phyloP scores from a whole-genome alignment of 2,888 invertebrate genomes.

The Dichetophora obliterata region DNA sequence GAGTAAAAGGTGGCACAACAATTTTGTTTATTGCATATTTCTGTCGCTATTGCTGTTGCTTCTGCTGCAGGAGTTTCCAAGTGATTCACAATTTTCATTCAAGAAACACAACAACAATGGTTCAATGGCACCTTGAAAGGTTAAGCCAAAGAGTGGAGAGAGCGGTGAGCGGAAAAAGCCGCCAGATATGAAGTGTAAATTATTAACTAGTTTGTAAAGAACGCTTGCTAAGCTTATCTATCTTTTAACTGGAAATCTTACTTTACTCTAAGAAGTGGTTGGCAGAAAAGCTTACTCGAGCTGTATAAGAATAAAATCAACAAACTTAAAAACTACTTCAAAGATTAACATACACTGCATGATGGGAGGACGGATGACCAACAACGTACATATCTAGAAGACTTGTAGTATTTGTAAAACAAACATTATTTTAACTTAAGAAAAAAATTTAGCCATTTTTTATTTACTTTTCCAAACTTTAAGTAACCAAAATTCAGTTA shows the following conservation, averaged over 20 bases:
- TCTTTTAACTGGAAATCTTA: neutral
- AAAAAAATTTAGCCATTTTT: no score
- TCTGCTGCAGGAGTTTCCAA: neutral
- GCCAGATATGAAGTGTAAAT: constrained; percentile 13
- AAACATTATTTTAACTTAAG: no score
- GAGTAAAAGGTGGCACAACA: no score
- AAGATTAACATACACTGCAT: neutral
- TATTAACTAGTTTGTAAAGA: constrained; percentile 18
- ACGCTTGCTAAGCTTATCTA: neutral
- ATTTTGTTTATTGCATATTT: no score
- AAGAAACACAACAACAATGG: neutral
- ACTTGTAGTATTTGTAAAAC: no score
- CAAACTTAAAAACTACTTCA: neutral
- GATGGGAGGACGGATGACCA: neutral
- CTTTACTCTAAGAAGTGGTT: neutral
- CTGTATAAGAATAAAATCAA: neutral
- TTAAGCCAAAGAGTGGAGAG: neutral
- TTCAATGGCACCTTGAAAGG: neutral
- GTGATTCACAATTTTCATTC: neutral
- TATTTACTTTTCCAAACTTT: no score
- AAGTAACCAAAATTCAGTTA: no score
- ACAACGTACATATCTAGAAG: no score
- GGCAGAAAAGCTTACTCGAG: neutral
- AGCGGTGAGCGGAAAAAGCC: neutral
- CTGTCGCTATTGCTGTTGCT: no score